These are phyloP conservation scores for Prochilodus magdalenae DNA, from an alignment of 2,113 vertebrate genomes.

Conservation along the genomic window DNA sequence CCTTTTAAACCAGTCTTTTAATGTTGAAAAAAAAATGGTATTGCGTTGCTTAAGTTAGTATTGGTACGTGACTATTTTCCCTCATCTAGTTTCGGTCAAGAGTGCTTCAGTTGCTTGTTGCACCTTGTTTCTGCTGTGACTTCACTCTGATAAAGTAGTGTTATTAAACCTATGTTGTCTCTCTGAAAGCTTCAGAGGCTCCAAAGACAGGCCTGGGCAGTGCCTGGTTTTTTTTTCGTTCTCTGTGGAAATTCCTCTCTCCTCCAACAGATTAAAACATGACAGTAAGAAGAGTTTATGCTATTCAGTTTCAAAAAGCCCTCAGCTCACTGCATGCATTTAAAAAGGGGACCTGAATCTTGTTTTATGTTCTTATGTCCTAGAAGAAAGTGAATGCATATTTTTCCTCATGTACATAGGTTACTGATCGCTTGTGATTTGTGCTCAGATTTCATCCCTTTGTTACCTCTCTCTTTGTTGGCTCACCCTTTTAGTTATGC, in stretches of 20 bases:
- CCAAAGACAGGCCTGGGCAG: conserved; percentile 48
- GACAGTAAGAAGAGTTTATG: conserved; percentile 26
- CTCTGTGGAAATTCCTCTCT: conserved; percentile 36
- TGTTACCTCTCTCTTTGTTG: too few relatives aligned
- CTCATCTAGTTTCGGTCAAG: conserved; percentile 15
- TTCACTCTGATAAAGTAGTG: conserved; percentile 8
- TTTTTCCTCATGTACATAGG: not conserved
- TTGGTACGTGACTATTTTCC: not conserved
- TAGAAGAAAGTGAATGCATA: too few relatives aligned
- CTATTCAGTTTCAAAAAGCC: not conserved
- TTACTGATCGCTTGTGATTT: too few relatives aligned
- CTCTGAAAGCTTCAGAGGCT: not conserved
- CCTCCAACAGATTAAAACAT: conserved; percentile 33
- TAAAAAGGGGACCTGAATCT: too few relatives aligned
- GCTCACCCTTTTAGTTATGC: too few relatives aligned
- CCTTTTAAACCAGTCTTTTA: too few relatives aligned
- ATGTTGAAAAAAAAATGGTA: not conserved
- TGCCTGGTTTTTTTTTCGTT: not conserved
- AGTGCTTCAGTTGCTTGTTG: conserved; percentile 1
- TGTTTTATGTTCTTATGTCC: not conserved
- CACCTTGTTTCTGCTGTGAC: conserved; percentile 23
- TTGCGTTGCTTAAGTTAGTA: not conserved
- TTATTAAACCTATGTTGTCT: not conserved
- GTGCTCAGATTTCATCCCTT: too few relatives aligned
- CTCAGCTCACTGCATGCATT: not conserved